phyloP scores from a whole-genome alignment of 1,140 invertebrate species.

The Tachypleus tridentatus region DNA sequence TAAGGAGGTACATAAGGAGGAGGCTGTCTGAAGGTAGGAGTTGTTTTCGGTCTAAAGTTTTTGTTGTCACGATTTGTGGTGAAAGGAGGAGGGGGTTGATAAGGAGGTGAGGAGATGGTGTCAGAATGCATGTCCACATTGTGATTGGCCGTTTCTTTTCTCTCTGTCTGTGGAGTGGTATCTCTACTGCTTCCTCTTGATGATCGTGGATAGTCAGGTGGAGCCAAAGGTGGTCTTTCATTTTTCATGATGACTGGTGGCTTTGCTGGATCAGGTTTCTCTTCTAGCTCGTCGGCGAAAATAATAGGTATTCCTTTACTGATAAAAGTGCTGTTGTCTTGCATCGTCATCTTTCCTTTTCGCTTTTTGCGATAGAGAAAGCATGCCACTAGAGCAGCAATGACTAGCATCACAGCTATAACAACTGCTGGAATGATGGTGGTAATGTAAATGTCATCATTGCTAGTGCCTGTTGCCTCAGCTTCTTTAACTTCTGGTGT shows the following conservation, averaged over 20 bases:
- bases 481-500: conserved; percentile 36
- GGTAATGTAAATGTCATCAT: conserved; percentile 73
- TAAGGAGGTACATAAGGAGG: conserved; percentile 76
- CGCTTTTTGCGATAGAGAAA: conserved; percentile 67
- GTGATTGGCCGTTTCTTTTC: conserved; percentile 28
- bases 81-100: conserved; percentile 66
- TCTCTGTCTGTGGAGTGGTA: conserved; percentile 37
- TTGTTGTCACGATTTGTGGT: conserved; percentile 49
- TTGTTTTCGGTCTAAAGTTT: conserved; percentile 56
- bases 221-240: conserved; percentile 75
- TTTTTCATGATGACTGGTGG: conserved; percentile 83
- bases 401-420: conserved; percentile 71
- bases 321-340: conserved; percentile 47
- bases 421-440: conserved; percentile 80
- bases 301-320: conserved; percentile 88
- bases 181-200: conserved; percentile 37
- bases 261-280: conserved; percentile 76
- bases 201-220: conserved; percentile 55
- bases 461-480: conserved; percentile 26
- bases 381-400: conserved; percentile 77
- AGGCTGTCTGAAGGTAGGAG: conserved; percentile 75
- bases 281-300: conserved; percentile 80
- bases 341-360: conserved; percentile 65
- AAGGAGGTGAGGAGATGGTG: conserved; percentile 39
- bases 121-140: conserved; percentile 21